phyloP scores from a whole-genome alignment of 2,113 vertebrate genomes.

The Thymallus thymallus region DNA sequence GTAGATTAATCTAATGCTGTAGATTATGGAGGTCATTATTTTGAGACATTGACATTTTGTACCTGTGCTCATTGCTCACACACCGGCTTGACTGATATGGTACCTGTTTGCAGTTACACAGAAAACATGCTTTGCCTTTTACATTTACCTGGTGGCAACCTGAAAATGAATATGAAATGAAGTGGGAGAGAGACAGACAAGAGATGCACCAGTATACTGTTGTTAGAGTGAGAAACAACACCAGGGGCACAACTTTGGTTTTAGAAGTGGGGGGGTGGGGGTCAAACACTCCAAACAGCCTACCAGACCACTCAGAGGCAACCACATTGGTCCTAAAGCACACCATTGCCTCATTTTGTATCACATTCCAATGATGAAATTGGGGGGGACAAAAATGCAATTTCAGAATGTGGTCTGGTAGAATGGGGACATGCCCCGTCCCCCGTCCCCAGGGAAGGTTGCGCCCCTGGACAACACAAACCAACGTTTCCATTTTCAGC shows the following conservation, averaged over 20 bases:
- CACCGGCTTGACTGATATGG: not conserved
- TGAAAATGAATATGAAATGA: constrained; percentile 51
- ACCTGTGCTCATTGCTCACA: not conserved
- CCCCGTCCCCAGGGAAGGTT: too few relatives aligned
- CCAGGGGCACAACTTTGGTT: too few relatives aligned
- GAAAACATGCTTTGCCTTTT: not conserved
- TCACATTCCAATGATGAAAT: too few relatives aligned
- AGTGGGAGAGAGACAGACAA: constrained; percentile 40
- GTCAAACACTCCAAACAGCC: too few relatives aligned
- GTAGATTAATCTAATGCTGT: not conserved
- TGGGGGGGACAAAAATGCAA: too few relatives aligned
- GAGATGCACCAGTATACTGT: constrained; percentile 27
- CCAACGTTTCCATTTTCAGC: constrained; percentile 55
- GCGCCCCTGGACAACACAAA: constrained; percentile 48
- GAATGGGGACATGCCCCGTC: too few relatives aligned
- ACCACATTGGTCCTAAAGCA: too few relatives aligned
- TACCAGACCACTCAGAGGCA: too few relatives aligned
- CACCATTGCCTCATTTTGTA: too few relatives aligned
- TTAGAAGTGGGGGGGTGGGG: too few relatives aligned
- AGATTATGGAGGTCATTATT: not conserved
- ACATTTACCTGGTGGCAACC: constrained; percentile 22
- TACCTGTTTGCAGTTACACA: not conserved
- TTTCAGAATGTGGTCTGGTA: too few relatives aligned
- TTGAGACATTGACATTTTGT: not conserved
- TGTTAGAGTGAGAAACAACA: constrained; percentile 37